Conservation (phyloP, 2,113 vertebrate species). For the Ptilonorhynchus violaceus region DNA sequence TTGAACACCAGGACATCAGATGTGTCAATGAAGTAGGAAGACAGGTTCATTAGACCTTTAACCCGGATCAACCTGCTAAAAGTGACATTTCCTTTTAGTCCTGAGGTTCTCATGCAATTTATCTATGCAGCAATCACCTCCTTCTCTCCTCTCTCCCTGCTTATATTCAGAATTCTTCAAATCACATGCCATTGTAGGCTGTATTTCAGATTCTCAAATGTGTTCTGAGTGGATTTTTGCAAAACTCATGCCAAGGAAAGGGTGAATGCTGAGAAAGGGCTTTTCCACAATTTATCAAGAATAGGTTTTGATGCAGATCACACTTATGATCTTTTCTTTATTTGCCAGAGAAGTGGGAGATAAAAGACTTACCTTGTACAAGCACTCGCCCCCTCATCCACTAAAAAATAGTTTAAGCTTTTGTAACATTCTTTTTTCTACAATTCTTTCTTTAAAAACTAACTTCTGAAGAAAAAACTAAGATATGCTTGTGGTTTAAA, state of each 20-base stretch:
- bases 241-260: background rate
- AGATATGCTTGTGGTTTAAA: background rate
- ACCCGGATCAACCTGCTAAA: background rate
- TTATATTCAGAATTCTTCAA: background rate
- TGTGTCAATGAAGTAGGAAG: background rate
- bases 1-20: background rate
- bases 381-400: background rate
- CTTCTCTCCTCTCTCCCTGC: fast-evolving
- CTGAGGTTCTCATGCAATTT: background rate
- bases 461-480: background rate
- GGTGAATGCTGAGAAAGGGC: background rate
- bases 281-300: background rate
- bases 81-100: background rate
- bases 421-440: background rate
- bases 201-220: background rate
- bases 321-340: background rate
- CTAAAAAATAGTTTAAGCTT: background rate
- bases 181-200: background rate
- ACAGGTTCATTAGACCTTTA: background rate
- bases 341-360: background rate
- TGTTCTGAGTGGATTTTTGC: background rate
- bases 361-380: background rate
- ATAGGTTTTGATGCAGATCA: background rate
- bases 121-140: background rate
- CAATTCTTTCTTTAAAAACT: background rate